Conservation (phyloP, 2,888 invertebrate genomes). For the Hermaeophaga mercurialis region DNA sequence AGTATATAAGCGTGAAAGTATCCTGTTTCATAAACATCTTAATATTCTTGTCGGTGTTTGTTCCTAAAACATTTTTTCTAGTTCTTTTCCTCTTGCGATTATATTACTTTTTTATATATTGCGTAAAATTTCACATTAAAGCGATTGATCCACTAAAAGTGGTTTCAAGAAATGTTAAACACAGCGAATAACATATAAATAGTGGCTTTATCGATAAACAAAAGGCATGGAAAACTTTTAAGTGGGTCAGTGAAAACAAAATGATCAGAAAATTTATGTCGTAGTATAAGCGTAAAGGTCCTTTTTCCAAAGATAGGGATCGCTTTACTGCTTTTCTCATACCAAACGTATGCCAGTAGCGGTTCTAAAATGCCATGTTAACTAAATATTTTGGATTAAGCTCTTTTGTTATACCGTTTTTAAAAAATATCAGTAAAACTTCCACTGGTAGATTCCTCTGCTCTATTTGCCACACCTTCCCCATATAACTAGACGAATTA, state of each 20-base stretch:
- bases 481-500: no score
- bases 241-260: slow-evolving; percentile 17
- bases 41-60: no score
- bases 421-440: no score
- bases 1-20: no score
- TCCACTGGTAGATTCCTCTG: no score
- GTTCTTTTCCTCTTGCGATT: no score
- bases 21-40: no score
- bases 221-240: slow-evolving; percentile 11
- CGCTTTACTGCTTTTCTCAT: slow-evolving; percentile 3
- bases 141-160: not conserved
- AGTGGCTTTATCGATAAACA: not conserved
- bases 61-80: no score
- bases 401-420: no score
- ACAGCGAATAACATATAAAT: not conserved
- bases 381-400: no score
- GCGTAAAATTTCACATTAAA: not conserved
- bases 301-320: slow-evolving; percentile 12
- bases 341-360: not conserved
- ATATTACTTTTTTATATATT: not conserved
- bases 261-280: slow-evolving; percentile 17
- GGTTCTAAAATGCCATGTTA: no score
- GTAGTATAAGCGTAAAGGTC: slow-evolving; percentile 4
- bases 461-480: no score
- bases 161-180: not conserved